phyloP scores from a whole-genome alignment of 2,797 vertebrate species.

The Trematomus bernacchii region DNA sequence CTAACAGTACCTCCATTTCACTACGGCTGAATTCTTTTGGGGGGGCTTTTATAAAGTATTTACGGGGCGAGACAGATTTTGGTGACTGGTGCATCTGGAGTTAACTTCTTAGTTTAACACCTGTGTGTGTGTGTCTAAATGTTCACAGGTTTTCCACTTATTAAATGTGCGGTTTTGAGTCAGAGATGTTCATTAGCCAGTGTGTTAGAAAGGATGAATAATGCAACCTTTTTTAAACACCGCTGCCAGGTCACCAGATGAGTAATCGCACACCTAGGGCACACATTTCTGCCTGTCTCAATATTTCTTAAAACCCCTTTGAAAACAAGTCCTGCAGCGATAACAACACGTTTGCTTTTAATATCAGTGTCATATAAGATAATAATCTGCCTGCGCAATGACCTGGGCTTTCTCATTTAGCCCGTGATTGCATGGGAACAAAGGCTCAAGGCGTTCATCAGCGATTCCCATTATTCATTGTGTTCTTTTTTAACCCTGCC shows the following conservation, averaged over 20 bases:
- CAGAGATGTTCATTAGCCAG: conserved; percentile 13
- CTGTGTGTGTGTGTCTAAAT: too few species aligned
- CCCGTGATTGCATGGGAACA: conserved; percentile 34
- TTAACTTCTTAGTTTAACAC: too few species aligned
- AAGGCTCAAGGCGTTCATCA: conserved; percentile 22
- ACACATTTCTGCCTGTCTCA: conserved; percentile 42
- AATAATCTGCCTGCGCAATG: conserved; percentile 13
- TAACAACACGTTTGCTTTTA: conserved; percentile 22
- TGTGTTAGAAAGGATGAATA: conserved; percentile 30
- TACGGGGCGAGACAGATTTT: too few species aligned
- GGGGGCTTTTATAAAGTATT: too few species aligned
- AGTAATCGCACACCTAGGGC: conserved; percentile 50
- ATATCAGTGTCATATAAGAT: conserved; percentile 28
- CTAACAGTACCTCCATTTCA: too few species aligned
- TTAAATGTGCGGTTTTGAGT: conserved; percentile 20
- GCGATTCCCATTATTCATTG: conserved; percentile 32
- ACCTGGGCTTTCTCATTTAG: conserved; percentile 36
- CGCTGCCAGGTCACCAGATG: conserved; percentile 55
- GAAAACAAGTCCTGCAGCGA: conserved; percentile 37
- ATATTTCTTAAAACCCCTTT: conserved; percentile 37
- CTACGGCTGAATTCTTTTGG: too few species aligned
- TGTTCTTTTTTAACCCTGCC: conserved; percentile 7
- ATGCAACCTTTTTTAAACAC: conserved; percentile 10
- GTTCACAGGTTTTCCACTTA: not conserved
- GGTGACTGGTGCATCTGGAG: too few species aligned